Conservation (phyloP, 2,797 vertebrate species). For the Hapalemur alaotrensis region DNA sequence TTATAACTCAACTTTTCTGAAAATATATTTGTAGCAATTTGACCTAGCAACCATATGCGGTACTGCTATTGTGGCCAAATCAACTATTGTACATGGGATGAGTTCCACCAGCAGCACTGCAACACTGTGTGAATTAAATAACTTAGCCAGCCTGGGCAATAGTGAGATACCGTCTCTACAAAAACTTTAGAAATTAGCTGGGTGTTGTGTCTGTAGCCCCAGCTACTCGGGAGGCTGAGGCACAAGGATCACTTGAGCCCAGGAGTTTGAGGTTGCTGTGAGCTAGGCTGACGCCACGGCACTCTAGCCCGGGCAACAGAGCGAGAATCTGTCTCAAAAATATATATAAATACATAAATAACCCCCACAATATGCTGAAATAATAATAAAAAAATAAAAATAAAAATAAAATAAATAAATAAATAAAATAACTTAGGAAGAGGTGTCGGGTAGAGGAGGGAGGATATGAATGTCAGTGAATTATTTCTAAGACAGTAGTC, state of each 20-base stretch:
- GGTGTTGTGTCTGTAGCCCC: not conserved
- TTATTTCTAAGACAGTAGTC: not conserved
- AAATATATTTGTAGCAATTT: not conserved
- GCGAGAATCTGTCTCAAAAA: not conserved
- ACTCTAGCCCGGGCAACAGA: not conserved
- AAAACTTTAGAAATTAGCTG: not conserved
- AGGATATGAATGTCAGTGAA: not conserved
- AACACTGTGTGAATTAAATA: not conserved
- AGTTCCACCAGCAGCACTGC: not conserved
- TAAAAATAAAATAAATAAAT: too few species aligned
- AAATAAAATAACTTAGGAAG: not conserved
- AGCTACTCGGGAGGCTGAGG: not conserved
- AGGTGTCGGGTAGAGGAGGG: rapidly evolving
- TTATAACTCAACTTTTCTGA: not conserved
- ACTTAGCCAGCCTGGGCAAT: not conserved
- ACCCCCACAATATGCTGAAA: too few species aligned
- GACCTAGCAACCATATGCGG: not conserved
- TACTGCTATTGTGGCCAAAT: not conserved
- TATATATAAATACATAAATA: not conserved
- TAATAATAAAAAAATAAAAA: too few species aligned
- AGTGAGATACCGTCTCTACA: not conserved
- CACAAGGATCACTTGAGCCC: not conserved
- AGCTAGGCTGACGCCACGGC: not conserved
- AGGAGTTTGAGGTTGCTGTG: not conserved
- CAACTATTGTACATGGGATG: not conserved